These are phyloP conservation scores for Oreohelix idahoensis DNA, from an alignment of 1,140 invertebrate species.

Conservation along the genomic window DNA sequence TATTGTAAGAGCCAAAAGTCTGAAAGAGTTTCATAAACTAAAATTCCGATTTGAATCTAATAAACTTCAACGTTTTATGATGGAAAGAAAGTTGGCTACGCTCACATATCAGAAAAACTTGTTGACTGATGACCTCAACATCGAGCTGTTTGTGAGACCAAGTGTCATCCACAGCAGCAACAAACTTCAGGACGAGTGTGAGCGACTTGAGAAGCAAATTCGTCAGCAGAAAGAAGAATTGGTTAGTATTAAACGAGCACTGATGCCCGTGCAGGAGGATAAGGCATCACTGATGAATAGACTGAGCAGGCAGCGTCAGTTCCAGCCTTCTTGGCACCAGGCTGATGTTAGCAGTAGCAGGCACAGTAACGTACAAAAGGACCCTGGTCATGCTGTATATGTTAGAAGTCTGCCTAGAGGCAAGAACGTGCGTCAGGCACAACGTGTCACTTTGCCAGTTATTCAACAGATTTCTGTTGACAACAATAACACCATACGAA, in stretches of 20 bases:
- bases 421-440: not conserved
- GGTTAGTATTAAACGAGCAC: slow-evolving; percentile 57
- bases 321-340: not conserved
- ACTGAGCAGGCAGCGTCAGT: slow-evolving; percentile 37
- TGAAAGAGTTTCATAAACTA: slow-evolving; percentile 50
- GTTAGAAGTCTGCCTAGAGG: slow-evolving; percentile 9
- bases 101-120: slow-evolving; percentile 56
- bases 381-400: slow-evolving; percentile 17
- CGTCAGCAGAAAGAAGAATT: slow-evolving; percentile 55
- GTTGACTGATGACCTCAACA: slow-evolving; percentile 51
- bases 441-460: not conserved
- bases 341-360: no score
- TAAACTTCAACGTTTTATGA: slow-evolving; percentile 57
- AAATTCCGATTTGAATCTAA: slow-evolving; percentile 59
- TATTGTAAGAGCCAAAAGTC: slow-evolving; percentile 46
- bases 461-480: not conserved
- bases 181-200: slow-evolving; percentile 64
- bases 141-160: slow-evolving; percentile 60
- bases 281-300: slow-evolving; percentile 48
- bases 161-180: slow-evolving; percentile 63
- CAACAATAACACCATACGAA: not conserved
- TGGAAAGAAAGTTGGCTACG: slow-evolving; percentile 57
- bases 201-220: slow-evolving; percentile 58
- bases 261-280: slow-evolving; percentile 61
- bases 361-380: not conserved